Percentiles rank a stretch among this genome's conserved stretches.
These are phyloP conservation scores for Hybos culiciformis DNA, from an alignment of 2,888 invertebrate genomes.

Conservation along the genomic window DNA sequence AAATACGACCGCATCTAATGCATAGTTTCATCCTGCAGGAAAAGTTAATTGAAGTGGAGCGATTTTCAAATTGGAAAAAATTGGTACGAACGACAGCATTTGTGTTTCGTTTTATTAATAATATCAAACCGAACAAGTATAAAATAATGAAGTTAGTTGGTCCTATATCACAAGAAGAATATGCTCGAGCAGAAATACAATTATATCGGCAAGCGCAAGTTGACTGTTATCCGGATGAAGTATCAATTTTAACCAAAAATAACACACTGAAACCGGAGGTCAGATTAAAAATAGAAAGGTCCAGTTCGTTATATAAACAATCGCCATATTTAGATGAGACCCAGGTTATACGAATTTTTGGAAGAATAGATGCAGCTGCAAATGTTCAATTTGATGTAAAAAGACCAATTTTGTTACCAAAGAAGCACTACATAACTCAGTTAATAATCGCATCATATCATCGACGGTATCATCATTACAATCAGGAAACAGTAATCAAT, in stretches of 20 bases:
- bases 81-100: neutral
- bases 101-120: neutral
- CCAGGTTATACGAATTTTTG: conserved; percentile 4
- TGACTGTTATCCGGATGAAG: neutral
- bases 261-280: too few species aligned
- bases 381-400: neutral
- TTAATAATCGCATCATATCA: conserved; percentile 6
- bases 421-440: conserved; percentile 3
- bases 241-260: neutral
- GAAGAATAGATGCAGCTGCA: conserved; percentile 7
- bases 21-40: neutral
- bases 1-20: neutral
- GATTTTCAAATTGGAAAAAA: neutral
- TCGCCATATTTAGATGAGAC: conserved; percentile 8
- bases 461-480: conserved; percentile 4
- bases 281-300: too few species aligned
- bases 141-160: neutral
- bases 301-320: conserved; percentile 5
- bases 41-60: neutral
- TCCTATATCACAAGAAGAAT: neutral
- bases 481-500: conserved; percentile 9
- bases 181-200: neutral
- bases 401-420: conserved; percentile 6
- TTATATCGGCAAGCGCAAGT: neutral
- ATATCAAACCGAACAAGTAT: neutral